phyloP scores from a whole-genome alignment of 2,797 vertebrate species.

The Alca torda region DNA sequence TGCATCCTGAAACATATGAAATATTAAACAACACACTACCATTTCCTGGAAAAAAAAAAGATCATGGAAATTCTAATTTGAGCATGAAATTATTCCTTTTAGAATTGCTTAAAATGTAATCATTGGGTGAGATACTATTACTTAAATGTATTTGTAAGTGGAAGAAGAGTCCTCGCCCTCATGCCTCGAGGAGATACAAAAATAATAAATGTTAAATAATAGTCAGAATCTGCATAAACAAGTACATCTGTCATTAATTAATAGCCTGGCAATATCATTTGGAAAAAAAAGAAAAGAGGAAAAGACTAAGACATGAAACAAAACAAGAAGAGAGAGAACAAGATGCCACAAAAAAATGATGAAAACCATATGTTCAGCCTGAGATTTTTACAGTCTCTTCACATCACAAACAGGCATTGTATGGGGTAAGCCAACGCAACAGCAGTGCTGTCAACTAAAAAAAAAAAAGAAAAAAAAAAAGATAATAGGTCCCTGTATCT shows the following conservation, averaged over 20 bases:
- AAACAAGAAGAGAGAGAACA: background rate
- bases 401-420: background rate
- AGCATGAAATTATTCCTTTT: background rate
- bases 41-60: background rate
- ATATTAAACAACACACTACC: background rate
- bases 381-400: background rate
- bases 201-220: background rate
- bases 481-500: background rate
- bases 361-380: background rate
- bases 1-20: background rate
- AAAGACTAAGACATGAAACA: background rate
- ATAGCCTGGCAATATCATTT: background rate
- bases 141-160: background rate
- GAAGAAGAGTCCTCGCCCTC: background rate
- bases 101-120: background rate
- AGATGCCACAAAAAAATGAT: background rate
- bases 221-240: background rate
- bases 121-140: background rate
- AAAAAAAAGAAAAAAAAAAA: too few species aligned
- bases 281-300: background rate
- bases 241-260: background rate
- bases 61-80: background rate
- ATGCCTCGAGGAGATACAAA: background rate
- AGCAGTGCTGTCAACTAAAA: background rate
- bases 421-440: background rate